Evolutionary conservation across 2,888 invertebrate genomes (phyloP), one percentile per base, ranked within the genome.

Genomic region (Andricus curvator): DNA sequence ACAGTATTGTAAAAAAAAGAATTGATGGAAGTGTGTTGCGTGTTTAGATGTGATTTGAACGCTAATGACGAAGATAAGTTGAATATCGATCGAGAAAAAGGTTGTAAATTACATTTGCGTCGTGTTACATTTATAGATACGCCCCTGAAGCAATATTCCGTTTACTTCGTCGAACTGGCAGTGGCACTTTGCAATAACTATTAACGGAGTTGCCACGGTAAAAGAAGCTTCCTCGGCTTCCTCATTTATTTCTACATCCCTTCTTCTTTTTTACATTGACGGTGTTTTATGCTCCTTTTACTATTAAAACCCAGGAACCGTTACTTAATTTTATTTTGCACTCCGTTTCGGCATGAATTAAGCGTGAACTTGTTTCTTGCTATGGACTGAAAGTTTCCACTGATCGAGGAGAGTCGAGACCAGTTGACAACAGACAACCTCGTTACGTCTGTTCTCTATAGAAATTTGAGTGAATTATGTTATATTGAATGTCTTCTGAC

Each of bases 181-280:
- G 80, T 81, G 74, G 82, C 77, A 79, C 79, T 82, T 79, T 78
- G 78, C 67, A 78, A 37, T 37, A 37, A 65, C 78, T 81, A 83
- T 83, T 83, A 81, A 81, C 83, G 80, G 80, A 77, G 65, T 64
- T 56, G 62, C 80, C 79, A 77, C 78, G 80, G 83, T 66, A 79
- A 79, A 82, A 80, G 80, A 82, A 68, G 62, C 67, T 65, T 78
- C 77, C 56, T 65, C 76, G 56, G 62, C 67, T 65, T 78, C 77
- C 56, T 65, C 76, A 41, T 74, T 77, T 44, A 29, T 79, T 70
- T 60, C 79, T 66, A n/a, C 79, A 66, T 60, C 33, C 60, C 60
- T 78, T 62, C 65, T 56, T 29, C 56, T 74, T 74, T 51, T 74
- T 74, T 74, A 22, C 51, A 74, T 37, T 37, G 29, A 70, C 70